Percentiles rank a stretch among this genome's conserved stretches.
Evolutionary conservation across 2,797 vertebrate species (phyloP).

Genomic region (Characodon lateralis): DNA sequence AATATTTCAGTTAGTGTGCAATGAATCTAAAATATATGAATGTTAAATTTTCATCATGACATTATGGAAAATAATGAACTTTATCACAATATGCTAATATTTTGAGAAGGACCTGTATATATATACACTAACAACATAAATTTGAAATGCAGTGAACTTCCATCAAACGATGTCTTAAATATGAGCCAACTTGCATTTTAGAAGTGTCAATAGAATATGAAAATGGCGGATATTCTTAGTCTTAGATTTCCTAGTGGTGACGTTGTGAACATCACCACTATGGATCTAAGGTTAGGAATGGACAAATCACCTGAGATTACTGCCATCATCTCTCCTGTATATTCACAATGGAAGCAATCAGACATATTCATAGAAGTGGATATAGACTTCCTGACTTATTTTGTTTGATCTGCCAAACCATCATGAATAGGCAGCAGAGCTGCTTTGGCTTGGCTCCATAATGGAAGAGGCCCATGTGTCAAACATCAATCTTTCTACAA

Average conservation of each 20-base stretch:
- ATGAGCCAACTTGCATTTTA: not conserved
- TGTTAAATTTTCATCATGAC: no score
- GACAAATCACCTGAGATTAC: not conserved
- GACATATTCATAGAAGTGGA: conserved; percentile 9
- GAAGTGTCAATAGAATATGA: not conserved
- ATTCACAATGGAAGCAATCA: conserved; percentile 6
- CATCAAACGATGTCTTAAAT: not conserved
- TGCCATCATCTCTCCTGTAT: not conserved
- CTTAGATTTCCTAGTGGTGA: conserved; percentile 53
- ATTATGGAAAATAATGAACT: no score
- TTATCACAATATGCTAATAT: no score
- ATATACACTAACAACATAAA: not conserved
- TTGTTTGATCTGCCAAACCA: conserved; percentile 41
- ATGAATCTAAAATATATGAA: no score
- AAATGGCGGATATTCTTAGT: not conserved
- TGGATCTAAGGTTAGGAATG: not conserved
- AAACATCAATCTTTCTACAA: conserved; percentile 48
- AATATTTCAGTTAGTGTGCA: no score
- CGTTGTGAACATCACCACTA: not conserved
- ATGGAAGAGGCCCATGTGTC: conserved; percentile 25
- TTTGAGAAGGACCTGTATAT: no score
- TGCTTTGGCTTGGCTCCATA: conserved; percentile 22
- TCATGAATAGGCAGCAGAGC: conserved; percentile 29
- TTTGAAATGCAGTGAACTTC: not conserved
- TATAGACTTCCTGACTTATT: conserved; percentile 5